phyloP scores from a whole-genome alignment of 2,113 vertebrate species.

The Psilopsiagon aymara region DNA sequence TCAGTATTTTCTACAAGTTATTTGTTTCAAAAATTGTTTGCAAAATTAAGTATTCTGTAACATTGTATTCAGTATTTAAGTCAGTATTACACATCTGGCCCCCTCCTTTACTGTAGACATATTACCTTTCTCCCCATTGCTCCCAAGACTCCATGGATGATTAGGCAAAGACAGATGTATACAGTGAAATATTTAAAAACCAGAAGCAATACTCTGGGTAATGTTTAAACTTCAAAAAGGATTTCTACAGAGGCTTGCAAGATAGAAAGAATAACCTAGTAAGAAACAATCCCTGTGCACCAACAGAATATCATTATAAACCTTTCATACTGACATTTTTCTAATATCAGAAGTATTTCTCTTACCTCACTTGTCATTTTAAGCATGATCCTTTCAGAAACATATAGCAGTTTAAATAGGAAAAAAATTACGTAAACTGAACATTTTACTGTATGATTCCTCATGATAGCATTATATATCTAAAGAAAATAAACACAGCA shows the following conservation, averaged over 20 bases:
- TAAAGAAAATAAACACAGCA: not conserved
- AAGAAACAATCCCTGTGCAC: not conserved
- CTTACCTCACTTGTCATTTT: not conserved
- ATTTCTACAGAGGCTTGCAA: not conserved
- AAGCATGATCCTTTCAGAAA: not conserved
- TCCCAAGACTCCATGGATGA: not conserved
- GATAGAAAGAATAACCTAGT: not conserved
- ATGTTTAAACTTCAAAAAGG: not conserved
- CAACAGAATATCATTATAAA: not conserved
- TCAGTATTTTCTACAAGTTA: not conserved
- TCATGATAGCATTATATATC: not conserved
- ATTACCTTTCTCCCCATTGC: not conserved
- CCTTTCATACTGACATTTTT: not conserved
- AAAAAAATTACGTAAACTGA: not conserved
- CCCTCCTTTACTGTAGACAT: not conserved
- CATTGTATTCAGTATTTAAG: rapidly evolving
- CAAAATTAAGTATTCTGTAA: not conserved
- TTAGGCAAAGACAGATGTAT: not conserved
- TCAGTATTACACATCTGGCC: not conserved
- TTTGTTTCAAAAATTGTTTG: not conserved
- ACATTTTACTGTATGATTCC: not conserved
- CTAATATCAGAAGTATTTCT: not conserved
- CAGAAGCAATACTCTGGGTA: not conserved
- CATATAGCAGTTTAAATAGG: not conserved
- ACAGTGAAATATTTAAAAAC: not conserved